A percentile compares a stretch with the other conserved stretches of the same genome.
Evolutionary conservation across 1,140 invertebrate species (phyloP).

Genomic region (Bombus breviceps): DNA sequence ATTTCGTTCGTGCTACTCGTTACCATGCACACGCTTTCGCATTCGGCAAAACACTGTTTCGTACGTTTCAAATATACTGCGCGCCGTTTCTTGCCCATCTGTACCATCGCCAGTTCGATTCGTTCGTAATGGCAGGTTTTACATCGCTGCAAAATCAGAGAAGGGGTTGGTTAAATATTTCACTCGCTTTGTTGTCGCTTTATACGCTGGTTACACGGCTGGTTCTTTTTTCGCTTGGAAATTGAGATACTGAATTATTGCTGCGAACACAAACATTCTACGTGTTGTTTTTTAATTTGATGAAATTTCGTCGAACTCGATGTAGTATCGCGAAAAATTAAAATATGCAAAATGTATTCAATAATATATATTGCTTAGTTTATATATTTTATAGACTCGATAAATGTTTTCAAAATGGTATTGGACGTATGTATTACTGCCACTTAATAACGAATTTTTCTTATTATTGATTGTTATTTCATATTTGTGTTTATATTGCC

Average conservation of each 20-base stretch:
- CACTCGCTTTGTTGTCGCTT: neutral
- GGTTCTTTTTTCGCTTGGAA: neutral
- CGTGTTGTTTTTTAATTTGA: too few relatives aligned
- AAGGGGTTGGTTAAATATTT: neutral
- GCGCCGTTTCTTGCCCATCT: neutral
- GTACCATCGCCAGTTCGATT: neutral
- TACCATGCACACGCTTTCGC: neutral
- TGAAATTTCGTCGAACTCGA: too few relatives aligned
- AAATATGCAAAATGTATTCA: too few relatives aligned
- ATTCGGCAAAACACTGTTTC: conserved; percentile 5
- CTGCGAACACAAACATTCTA: too few relatives aligned
- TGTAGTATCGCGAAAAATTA: too few relatives aligned
- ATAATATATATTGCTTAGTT: too few relatives aligned
- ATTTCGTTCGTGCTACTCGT: neutral
- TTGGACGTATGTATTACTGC: neutral
- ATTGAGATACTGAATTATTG: too few relatives aligned
- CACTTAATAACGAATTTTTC: neutral
- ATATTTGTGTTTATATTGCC: too few relatives aligned
- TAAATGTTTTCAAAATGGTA: neutral
- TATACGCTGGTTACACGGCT: neutral
- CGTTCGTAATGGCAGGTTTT: neutral
- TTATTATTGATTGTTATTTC: too few relatives aligned
- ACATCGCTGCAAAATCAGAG: neutral
- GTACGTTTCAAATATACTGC: neutral
- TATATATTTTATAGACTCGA: neutral